Conservation (phyloP, 2,888 invertebrate genomes). For the Oxytorus armatus region DNA sequence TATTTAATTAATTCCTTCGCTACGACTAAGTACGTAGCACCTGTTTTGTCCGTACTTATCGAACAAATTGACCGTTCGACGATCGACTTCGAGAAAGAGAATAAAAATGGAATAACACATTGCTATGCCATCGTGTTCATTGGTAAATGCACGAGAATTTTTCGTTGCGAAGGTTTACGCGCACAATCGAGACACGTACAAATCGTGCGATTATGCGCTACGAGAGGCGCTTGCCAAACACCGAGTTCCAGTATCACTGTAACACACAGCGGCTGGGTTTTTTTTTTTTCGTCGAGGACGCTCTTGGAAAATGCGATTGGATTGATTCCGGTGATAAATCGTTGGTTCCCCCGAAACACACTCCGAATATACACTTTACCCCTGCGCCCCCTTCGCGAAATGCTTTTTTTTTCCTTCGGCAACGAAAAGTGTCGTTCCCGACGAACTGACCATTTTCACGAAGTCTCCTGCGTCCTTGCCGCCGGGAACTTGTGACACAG, state of each 20-base stretch:
- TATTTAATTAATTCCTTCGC: background rate
- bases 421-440: constrained; percentile 43
- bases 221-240: constrained; percentile 68
- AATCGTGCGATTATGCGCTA: constrained; percentile 79
- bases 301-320: constrained; percentile 76
- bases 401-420: constrained; percentile 16
- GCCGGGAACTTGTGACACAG: constrained; percentile 12
- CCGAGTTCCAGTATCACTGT: constrained; percentile 49
- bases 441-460: constrained; percentile 16
- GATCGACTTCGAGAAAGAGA: background rate
- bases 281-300: constrained; percentile 44
- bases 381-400: constrained; percentile 18
- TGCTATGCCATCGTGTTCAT: constrained; percentile 11
- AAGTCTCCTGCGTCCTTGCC: constrained; percentile 3
- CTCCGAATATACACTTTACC: constrained; percentile 60
- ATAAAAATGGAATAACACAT: background rate
- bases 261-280: constrained; percentile 39
- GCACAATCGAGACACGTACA: constrained; percentile 74
- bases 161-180: constrained; percentile 55
- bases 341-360: constrained; percentile 60
- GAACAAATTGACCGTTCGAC: background rate
- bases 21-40: too few relatives aligned
- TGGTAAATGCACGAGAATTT: constrained; percentile 57
- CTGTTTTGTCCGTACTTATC: background rate
- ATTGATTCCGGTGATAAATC: constrained; percentile 80